These are phyloP conservation scores for Panulirus ornatus DNA, from an alignment of 1,140 invertebrate genomes.

Conservation along the genomic window DNA sequence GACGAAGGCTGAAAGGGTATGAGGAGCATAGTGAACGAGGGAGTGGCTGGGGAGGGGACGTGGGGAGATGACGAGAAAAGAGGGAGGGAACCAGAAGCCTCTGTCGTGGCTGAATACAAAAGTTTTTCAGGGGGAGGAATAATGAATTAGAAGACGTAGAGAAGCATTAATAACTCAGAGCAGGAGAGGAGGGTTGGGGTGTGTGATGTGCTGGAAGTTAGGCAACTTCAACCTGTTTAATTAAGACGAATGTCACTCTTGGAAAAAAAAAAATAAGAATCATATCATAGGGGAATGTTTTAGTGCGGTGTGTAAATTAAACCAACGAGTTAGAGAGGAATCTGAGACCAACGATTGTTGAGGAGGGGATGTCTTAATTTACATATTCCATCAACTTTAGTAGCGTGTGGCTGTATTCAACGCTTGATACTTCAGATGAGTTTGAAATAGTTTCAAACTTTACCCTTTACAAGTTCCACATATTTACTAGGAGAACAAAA, in stretches of 20 bases:
- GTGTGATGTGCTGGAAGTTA: background rate
- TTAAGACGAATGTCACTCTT: constrained; percentile 25
- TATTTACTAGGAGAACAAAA: background rate
- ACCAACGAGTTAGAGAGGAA: background rate
- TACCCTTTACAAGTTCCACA: background rate
- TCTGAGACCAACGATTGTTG: background rate
- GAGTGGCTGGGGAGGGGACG: no score
- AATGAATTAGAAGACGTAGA: background rate
- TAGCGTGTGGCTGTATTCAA: no score
- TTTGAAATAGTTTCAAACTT: background rate
- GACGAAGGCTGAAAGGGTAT: no score
- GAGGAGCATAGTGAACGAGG: no score
- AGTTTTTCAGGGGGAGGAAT: no score
- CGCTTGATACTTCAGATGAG: background rate
- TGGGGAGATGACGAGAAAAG: no score
- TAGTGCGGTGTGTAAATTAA: constrained; percentile 33
- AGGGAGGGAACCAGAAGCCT: no score
- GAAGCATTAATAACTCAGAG: background rate
- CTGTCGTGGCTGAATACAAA: no score
- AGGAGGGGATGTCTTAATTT: no score
- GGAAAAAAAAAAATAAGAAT: constrained; percentile 10
- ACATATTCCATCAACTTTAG: no score
- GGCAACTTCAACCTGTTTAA: constrained; percentile 17
- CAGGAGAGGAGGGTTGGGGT: background rate
- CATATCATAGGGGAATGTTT: constrained; percentile 6